Evolutionary conservation across 2,797 vertebrate species (phyloP), one percentile per base, ranked within the genome.

Genomic region (Distichodus sexfasciatus): DNA sequence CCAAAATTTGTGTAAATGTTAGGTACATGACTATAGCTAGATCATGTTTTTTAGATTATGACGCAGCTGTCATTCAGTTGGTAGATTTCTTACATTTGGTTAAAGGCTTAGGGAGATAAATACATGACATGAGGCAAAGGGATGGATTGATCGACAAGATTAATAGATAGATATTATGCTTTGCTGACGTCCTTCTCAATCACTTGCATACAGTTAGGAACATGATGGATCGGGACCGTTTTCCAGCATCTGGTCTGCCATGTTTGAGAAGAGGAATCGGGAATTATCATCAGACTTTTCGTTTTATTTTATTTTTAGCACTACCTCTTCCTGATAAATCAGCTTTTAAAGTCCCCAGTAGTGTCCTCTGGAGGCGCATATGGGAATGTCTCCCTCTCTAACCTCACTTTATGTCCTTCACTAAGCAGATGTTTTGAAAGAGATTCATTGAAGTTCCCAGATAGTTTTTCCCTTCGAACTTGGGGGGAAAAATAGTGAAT

Each of bases 371-470:
- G 84, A 83, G 80, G 79, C 82, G 83, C 87, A 87, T 86, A 83
- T 88, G 88, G 87, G 83, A 78, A 72, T 72, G 69, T 41, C 74
- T 80, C 85, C 79, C 82, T 80, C 83, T 82, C 78, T 83, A 79
- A 79, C 75, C 71, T 65, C 58, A 69, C 74, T 76, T 80, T 82
- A 86, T 83, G 86, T 78, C 81, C 81, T 43, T 63, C 70, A 72
- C 75, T 65, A 76, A 77, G 87, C 88, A 89, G 84, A 90, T 90
- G 87, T 87, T 89, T 86, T 87, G 83, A 88, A 89, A 87, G 87
- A 54, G 77, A 69, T 78, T 83, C 71, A 85, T 85, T 90, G 82
- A 89, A 86, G 79, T 74, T 78, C n/a, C 70, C 72, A 35, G 63
- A 40, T 48, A 69, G 82, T 83, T 81, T 35, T 53, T 44, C 19